Base-by-base conservation (phyloP, 2,113 vertebrate species). In the Gobiocypris rarus region DNA sequence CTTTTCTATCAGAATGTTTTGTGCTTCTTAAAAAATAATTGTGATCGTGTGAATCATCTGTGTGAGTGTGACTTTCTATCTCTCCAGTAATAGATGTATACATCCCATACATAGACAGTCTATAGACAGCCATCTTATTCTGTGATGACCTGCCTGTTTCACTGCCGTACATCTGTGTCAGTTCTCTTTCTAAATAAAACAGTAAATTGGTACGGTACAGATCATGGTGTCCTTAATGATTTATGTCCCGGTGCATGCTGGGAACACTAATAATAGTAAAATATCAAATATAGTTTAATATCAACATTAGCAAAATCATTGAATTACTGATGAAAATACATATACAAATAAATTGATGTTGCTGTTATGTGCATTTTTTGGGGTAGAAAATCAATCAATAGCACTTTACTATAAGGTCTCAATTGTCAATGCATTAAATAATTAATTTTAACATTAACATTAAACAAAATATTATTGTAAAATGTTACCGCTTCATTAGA, bases 81-180 rank as follows among this genome's bases (percentile, higher is more conserved):
- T 91, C 91, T 94, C 75, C 92, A 90, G 92, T 93, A 90, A 91
- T 91, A 89, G 93, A 93, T 93, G 93, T 93, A 82, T 78, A 79
- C 82, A 83, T 86, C n/a, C 73, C 80, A 82, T 86, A 65, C 82
- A 92, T 94, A 92, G 92, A 92, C 90, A 91, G 90, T 73, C 69
- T 71, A 71, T 90, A 92, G 88, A 88, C 88, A 56, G 85, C 89
- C 88, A 91, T 90, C 91, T 93, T 90, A 84, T 89, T 91, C 91
- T 81, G 91, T 90, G 90, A 93, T 93, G 92, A 90, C 91, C 92
- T 94, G 93, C 94, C 94, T 94, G 94, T 92, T 93, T 89, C 92
- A 93, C 93, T 91, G 92, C 93, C 93, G 93, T 94, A 92, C 92
- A 92, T 90, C 91, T 93, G 93, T 93, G 92, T 91, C 83, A 76